Conservation (phyloP, 2,113 vertebrate genomes). For the Hippocampus zosterae region DNA sequence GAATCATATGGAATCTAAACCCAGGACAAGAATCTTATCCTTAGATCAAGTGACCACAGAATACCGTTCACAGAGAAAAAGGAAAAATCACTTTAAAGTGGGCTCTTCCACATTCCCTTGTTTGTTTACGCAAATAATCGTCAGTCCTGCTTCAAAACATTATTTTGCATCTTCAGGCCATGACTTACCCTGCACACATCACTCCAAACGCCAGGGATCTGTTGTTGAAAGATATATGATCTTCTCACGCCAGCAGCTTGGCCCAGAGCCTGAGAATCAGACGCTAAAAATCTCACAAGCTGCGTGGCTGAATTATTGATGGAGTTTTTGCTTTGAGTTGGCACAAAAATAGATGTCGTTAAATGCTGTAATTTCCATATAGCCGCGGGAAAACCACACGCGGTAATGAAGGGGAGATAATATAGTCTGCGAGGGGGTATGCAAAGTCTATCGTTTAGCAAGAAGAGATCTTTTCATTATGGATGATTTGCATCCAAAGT, state of each 20-base stretch:
- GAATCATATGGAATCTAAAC: no score
- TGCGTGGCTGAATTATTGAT: constrained; percentile 62
- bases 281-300: constrained; percentile 42
- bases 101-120: no score
- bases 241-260: constrained; percentile 26
- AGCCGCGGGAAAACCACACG: constrained; percentile 40
- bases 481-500: not conserved
- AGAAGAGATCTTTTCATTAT: not conserved
- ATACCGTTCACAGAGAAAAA: no score
- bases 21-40: no score
- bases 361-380: constrained; percentile 53
- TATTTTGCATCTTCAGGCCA: not conserved
- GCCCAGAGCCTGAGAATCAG: constrained; percentile 34
- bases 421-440: constrained; percentile 15
- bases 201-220: constrained; percentile 1
- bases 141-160: not conserved
- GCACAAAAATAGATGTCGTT: constrained; percentile 56
- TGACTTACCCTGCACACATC: not conserved
- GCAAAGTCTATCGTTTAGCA: constrained; percentile 21
- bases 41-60: no score
- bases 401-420: constrained; percentile 25
- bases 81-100: no score
- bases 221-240: constrained; percentile 27
- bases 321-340: constrained; percentile 37
- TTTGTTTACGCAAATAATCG: constrained; percentile 2